Percentiles rank a stretch among this genome's conserved stretches.
These are phyloP conservation scores for Thaumatotibia leucotreta DNA, from an alignment of 1,140 invertebrate species.

Conservation along the genomic window DNA sequence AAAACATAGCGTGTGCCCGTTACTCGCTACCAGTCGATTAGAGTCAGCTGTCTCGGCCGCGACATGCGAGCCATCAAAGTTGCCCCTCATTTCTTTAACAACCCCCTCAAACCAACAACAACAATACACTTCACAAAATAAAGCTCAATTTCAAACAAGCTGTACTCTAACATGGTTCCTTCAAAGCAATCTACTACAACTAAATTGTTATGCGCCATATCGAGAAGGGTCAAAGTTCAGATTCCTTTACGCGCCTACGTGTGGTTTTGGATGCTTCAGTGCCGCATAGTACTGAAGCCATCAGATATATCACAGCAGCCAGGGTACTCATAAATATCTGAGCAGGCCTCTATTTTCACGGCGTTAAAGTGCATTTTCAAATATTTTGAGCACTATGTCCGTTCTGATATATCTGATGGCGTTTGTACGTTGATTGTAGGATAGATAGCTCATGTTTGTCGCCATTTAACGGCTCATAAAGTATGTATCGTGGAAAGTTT, in stretches of 20 bases:
- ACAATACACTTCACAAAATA: background rate
- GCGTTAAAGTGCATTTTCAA: too few species aligned
- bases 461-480: slow-evolving; percentile 11
- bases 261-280: background rate
- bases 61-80: slow-evolving; percentile 9
- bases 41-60: background rate
- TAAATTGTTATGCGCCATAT: background rate
- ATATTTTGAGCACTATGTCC: too few species aligned
- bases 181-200: background rate
- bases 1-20: background rate
- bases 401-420: too few species aligned
- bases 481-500: slow-evolving; percentile 2
- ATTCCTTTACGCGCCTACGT: background rate
- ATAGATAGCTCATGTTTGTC: slow-evolving; percentile 5
- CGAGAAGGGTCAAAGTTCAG: background rate
- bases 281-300: background rate
- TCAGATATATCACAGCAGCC: too few species aligned
- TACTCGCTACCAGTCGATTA: slow-evolving; percentile 1
- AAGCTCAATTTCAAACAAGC: background rate
- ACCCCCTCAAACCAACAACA: background rate
- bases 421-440: background rate
- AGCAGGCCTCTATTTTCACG: too few species aligned
- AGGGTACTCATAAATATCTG: too few species aligned
- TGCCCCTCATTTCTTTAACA: background rate
- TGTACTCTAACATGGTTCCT: background rate